A percentile compares a stretch with the other conserved stretches of the same genome.
Conservation (phyloP, 2,888 invertebrate species). For the Leucophenga maculata region DNA sequence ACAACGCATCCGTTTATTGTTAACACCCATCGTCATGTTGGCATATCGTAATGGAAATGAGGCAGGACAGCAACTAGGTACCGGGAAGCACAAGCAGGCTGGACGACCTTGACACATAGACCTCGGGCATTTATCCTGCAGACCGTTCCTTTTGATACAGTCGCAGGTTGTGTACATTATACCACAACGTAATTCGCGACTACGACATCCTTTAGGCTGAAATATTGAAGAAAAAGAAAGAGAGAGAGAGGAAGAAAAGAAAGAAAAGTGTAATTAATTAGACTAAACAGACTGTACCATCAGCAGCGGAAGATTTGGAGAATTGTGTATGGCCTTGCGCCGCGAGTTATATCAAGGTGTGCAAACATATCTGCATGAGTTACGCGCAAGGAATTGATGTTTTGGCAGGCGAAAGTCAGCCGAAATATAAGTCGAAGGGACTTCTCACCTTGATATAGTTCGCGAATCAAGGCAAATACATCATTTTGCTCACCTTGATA, state of each 20-base stretch:
- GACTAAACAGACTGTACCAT: constrained; percentile 18
- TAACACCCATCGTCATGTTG: constrained; percentile 67
- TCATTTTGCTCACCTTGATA: constrained; percentile 60
- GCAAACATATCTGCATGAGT: constrained; percentile 34
- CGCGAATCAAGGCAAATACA: constrained; percentile 58
- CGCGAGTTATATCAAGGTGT: constrained; percentile 55
- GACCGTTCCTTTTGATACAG: constrained; percentile 76
- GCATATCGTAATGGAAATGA: constrained; percentile 63
- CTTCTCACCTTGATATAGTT: constrained; percentile 55
- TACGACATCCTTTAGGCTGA: constrained; percentile 71
- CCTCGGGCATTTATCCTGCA: constrained; percentile 76
- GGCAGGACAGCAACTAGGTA: constrained; percentile 73
- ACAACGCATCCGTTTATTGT: constrained; percentile 62
- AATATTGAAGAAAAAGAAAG: not conserved
- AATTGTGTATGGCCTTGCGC: constrained; percentile 30
- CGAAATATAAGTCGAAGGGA: constrained; percentile 7
- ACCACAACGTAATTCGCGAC: constrained; percentile 74
- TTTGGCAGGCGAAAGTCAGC: constrained; percentile 12
- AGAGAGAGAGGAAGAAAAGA: constrained; percentile 15
- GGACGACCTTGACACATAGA: constrained; percentile 74
- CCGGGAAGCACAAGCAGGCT: constrained; percentile 72
- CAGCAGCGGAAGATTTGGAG: not conserved
- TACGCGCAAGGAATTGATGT: too few species aligned
- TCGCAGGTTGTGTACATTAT: constrained; percentile 75
- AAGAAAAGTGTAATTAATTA: constrained; percentile 11